Conservation (phyloP, 2,888 invertebrate species). For the Matsumyia berberina region DNA sequence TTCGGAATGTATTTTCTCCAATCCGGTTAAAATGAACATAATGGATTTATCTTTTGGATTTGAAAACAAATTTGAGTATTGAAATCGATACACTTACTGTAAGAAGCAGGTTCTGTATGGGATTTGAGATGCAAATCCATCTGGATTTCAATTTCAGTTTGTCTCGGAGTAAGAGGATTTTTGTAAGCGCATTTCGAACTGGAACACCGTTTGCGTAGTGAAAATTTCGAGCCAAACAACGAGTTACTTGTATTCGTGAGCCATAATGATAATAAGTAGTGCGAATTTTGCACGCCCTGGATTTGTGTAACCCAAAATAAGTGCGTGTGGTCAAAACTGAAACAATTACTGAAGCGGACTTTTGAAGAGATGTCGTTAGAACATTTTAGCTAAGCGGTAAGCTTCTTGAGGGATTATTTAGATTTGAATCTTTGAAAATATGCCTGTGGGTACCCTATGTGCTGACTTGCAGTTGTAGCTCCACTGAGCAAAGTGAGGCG, state of each 20-base stretch:
- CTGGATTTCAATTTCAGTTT: conserved; percentile 40
- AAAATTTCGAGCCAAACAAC: conserved; percentile 50
- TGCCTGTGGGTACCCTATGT: too few relatives aligned
- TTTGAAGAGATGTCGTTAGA: conserved; percentile 13
- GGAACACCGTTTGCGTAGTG: conserved; percentile 32
- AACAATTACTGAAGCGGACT: conserved; percentile 1
- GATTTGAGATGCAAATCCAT: conserved; percentile 66
- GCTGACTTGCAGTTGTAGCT: too few relatives aligned
- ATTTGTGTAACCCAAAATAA: conserved; percentile 54
- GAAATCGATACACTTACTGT: conserved; percentile 71
- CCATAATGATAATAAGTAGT: conserved; percentile 50
- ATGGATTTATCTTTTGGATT: conserved; percentile 69
- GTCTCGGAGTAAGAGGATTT: conserved; percentile 65
- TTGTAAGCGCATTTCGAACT: conserved; percentile 64
- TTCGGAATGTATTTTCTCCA: conserved; percentile 58
- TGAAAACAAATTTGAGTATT: conserved; percentile 59
- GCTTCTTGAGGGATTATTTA: conserved; percentile 34
- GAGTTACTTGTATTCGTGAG: conserved; percentile 52
- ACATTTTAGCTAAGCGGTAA: neutral
- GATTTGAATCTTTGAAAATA: too few relatives aligned
- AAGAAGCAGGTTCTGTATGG: conserved; percentile 42
- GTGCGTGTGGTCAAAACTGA: conserved; percentile 20
- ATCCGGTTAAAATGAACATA: conserved; percentile 74
- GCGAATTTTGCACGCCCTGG: conserved; percentile 60
- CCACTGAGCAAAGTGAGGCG: too few relatives aligned